Conservation (phyloP, 2,888 invertebrate genomes). For the Diarsia dahlii region DNA sequence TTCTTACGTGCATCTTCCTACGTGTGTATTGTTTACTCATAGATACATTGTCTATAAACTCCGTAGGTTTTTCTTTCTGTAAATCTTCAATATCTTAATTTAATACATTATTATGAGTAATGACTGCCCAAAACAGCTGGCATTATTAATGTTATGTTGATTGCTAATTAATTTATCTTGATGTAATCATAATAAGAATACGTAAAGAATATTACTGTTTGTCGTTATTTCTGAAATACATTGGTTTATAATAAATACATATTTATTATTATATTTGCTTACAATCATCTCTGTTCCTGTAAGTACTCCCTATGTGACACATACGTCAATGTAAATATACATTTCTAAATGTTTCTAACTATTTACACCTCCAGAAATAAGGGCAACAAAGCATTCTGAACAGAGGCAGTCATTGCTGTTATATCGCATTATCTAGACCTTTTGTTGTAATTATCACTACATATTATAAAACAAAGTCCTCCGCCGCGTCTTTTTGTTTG, state of each 20-base stretch:
- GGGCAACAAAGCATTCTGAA: neutral
- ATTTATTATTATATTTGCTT: neutral
- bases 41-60: slow-evolving; percentile 1
- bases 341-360: too few relatives aligned
- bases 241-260: too few relatives aligned
- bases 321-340: neutral
- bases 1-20: slow-evolving; percentile 47
- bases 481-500: too few relatives aligned
- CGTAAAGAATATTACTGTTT: too few relatives aligned
- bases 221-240: too few relatives aligned
- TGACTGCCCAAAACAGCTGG: neutral
- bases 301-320: neutral
- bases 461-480: too few relatives aligned
- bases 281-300: neutral
- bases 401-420: neutral
- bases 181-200: neutral
- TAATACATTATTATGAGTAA: slow-evolving; percentile 7
- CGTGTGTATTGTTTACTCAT: slow-evolving; percentile 52
- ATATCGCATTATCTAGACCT: too few relatives aligned
- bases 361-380: neutral
- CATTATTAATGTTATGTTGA: slow-evolving; percentile 6
- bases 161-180: neutral
- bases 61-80: slow-evolving; percentile 8
- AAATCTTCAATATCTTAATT: slow-evolving; percentile 31
- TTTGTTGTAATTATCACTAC: too few relatives aligned